These are phyloP conservation scores for Stictocephala bisonia DNA, from an alignment of 2,888 invertebrate species.

Conservation along the genomic window DNA sequence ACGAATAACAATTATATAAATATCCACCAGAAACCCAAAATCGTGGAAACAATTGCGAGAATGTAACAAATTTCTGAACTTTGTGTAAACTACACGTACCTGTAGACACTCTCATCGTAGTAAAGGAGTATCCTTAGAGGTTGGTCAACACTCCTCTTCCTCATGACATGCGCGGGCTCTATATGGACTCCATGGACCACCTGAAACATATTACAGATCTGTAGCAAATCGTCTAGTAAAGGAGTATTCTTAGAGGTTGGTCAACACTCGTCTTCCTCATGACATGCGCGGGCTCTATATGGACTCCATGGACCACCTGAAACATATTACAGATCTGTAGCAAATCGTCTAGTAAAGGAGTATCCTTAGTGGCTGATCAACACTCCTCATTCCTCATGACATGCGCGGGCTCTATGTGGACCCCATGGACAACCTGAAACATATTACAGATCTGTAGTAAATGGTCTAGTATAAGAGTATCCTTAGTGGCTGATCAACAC, in stretches of 20 bases:
- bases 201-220: slow-evolving; percentile 66
- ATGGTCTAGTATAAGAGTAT: too few relatives aligned
- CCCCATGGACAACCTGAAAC: slow-evolving; percentile 81
- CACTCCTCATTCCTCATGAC: slow-evolving; percentile 81
- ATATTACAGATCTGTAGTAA: neutral
- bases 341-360: slow-evolving; percentile 87
- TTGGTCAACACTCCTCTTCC: slow-evolving; percentile 83
- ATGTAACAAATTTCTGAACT: too few relatives aligned
- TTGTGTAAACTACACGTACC: too few relatives aligned
- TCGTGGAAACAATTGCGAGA: too few relatives aligned
- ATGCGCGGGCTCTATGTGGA: slow-evolving; percentile 83
- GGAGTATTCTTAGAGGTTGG: slow-evolving; percentile 85
- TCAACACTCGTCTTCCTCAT: slow-evolving; percentile 83
- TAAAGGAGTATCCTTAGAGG: slow-evolving; percentile 85
- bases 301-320: slow-evolving; percentile 85
- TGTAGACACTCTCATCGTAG: slow-evolving; percentile 90
- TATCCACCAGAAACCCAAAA: too few relatives aligned
- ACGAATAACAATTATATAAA: too few relatives aligned
- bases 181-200: slow-evolving; percentile 85
- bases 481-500: too few relatives aligned
- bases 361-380: slow-evolving; percentile 85
- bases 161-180: slow-evolving; percentile 81
- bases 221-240: too few relatives aligned
- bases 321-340: slow-evolving; percentile 51
- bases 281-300: slow-evolving; percentile 81